Base-by-base conservation (phyloP, 2,888 invertebrate species). In the Xylota segnis region DNA sequence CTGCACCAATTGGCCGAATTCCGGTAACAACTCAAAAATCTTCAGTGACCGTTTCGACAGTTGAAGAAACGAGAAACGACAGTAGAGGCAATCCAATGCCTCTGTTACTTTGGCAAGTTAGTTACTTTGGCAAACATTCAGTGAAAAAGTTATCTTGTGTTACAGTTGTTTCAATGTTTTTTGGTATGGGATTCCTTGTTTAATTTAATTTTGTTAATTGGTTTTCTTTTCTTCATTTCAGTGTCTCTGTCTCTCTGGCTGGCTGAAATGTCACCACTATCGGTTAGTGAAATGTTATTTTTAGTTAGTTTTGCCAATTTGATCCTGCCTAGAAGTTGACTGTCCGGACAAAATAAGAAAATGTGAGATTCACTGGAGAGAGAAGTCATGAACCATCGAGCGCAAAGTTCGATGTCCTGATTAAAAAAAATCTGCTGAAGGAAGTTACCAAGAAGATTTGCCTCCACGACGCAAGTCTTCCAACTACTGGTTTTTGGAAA, bases 181-280 rank as follows among this genome's bases (percentile, higher is more conserved):
- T 18, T 18, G 23, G n/a, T 18, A 65, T 34, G 16, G 32, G 12
- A 12, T 65, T 61, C 7, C 23, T 43, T 61, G n/a, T 61, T 61
- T 9, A 63, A 29, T 63, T 63, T 29, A 14, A 63, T 54, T 37
- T 54, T 29, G 54, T 52, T 68, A 54, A 68, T 68, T 68, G 52
- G 40, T 68, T 68, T 68, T 23, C 14, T 40, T 54, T 40, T 3
- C 9, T 54, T 52, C 47, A 32, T 47, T 37, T n/a, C n/a, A 5
- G 6, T 5, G 59, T n/a, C 2, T 40, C 7, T n/a, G n/a, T 37
- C 32, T 9, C 9, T 6, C 34, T 34, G 7, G 7, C 34, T 34
- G 4, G 3, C 3, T 6, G 3, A 58, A 23, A 16, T 58, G 18
- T 10, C 34, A 18, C 18, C 10, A 16, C 37, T 37, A 9, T 40